Conservation (phyloP, 2,113 vertebrate genomes). For the Ursus arctos region DNA sequence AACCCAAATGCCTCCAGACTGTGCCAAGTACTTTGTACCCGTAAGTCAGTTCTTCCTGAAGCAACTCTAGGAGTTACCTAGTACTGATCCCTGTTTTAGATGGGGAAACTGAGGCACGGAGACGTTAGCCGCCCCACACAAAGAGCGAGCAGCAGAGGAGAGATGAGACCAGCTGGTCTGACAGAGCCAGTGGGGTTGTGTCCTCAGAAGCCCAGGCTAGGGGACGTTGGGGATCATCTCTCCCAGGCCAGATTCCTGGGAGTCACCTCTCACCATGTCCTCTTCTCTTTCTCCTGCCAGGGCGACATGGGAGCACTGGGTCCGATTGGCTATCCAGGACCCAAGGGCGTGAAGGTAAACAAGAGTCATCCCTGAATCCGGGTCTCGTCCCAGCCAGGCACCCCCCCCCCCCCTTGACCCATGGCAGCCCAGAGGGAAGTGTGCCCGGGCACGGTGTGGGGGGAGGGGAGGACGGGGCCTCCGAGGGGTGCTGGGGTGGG, state of each 20-base stretch:
- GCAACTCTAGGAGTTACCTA: neutral
- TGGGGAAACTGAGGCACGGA: neutral
- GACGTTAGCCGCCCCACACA: neutral
- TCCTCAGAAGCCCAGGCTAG: neutral
- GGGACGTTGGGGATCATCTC: neutral
- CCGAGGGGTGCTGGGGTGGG: neutral
- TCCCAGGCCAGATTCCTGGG: neutral
- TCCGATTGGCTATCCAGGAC: conserved; percentile 94
- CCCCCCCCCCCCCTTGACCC: neutral
- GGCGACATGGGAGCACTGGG: conserved; percentile 96
- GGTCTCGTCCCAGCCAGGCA: neutral
- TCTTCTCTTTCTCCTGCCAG: conserved; percentile 87
- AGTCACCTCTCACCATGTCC: neutral
- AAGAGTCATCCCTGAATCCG: fast-evolving
- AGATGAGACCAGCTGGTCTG: neutral
- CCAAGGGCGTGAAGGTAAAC: conserved; percentile 96
- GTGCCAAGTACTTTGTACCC: neutral
- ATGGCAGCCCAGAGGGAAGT: neutral
- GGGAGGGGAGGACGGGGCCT: neutral
- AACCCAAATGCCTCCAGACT: neutral
- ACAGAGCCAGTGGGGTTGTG: fast-evolving
- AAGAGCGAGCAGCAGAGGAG: neutral
- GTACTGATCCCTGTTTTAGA: neutral
- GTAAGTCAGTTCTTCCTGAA: neutral
- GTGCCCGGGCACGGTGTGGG: fast-evolving